phyloP scores from a whole-genome alignment of 2,113 vertebrate genomes.

The Calidris pugnax region DNA sequence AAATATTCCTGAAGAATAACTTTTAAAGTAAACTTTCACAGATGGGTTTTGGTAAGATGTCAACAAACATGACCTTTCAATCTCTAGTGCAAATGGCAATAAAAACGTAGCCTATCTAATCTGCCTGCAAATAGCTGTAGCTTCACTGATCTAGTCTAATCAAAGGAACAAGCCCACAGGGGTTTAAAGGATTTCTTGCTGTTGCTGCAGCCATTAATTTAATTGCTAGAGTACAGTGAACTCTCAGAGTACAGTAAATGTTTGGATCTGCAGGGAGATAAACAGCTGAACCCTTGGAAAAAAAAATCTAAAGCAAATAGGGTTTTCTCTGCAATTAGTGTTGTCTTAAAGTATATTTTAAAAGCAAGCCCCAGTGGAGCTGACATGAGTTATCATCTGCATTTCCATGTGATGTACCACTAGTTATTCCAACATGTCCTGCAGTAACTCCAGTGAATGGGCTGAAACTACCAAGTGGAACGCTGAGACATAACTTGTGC shows the following conservation, averaged over 20 bases:
- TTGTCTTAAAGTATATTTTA: slow-evolving; percentile 56
- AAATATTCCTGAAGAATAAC: slow-evolving; percentile 55
- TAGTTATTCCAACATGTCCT: not conserved
- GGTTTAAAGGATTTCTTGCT: slow-evolving; percentile 72
- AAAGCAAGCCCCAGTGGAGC: slow-evolving; percentile 13
- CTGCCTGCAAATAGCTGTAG: slow-evolving; percentile 74
- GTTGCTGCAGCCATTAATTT: slow-evolving; percentile 74
- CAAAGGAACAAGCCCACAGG: slow-evolving; percentile 75
- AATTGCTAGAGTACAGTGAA: slow-evolving; percentile 73
- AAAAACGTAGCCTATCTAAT: slow-evolving; percentile 67
- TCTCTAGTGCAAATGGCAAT: slow-evolving; percentile 65
- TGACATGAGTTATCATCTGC: slow-evolving; percentile 20
- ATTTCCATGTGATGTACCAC: not conserved
- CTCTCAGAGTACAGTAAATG: slow-evolving; percentile 68
- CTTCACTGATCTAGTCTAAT: slow-evolving; percentile 76
- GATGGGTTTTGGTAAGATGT: slow-evolving; percentile 62
- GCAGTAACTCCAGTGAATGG: not conserved
- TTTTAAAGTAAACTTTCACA: slow-evolving; percentile 63
- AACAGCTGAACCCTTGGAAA: slow-evolving; percentile 61
- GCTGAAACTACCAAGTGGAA: not conserved
- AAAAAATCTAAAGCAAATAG: slow-evolving; percentile 54
- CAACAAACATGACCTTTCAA: slow-evolving; percentile 70
- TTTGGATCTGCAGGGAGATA: slow-evolving; percentile 67
- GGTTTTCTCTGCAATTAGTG: slow-evolving; percentile 63
- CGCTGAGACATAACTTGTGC: not conserved